Evolutionary conservation across 2,113 vertebrate genomes (phyloP).

Genomic region (Artemisiospiza belli): DNA sequence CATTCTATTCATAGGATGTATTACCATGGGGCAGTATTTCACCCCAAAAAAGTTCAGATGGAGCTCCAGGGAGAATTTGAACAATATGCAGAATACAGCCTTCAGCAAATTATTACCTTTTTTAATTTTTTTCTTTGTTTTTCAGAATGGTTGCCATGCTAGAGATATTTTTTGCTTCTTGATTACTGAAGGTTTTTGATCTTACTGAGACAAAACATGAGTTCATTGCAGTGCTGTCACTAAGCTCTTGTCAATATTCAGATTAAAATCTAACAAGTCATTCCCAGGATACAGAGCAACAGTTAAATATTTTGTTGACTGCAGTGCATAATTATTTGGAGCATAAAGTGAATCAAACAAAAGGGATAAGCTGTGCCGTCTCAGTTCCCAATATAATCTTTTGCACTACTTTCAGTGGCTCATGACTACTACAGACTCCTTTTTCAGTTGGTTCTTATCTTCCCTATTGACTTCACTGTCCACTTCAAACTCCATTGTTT

Average conservation of each 20-base stretch:
- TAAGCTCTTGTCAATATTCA: background rate
- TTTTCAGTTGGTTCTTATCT: background rate
- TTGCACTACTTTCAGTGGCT: background rate
- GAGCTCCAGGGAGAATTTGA: background rate
- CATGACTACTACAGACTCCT: background rate
- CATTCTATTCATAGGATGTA: background rate
- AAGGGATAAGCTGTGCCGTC: background rate
- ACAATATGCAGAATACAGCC: background rate
- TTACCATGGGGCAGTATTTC: background rate
- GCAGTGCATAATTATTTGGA: background rate
- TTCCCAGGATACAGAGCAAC: background rate
- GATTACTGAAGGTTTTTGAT: background rate
- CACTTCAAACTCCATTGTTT: background rate
- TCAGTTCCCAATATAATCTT: background rate
- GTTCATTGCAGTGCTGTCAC: accelerated
- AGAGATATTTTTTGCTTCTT: background rate
- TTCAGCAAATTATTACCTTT: background rate
- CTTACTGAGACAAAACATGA: background rate
- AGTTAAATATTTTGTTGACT: background rate
- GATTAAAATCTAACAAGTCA: background rate
- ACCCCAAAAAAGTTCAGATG: background rate
- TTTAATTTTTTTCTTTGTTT: background rate
- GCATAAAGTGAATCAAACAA: background rate
- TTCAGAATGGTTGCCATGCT: background rate
- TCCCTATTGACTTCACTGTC: background rate